These are phyloP conservation scores for Drosophila erecta DNA, from an alignment of 1,140 invertebrate genomes.

Conservation along the genomic window DNA sequence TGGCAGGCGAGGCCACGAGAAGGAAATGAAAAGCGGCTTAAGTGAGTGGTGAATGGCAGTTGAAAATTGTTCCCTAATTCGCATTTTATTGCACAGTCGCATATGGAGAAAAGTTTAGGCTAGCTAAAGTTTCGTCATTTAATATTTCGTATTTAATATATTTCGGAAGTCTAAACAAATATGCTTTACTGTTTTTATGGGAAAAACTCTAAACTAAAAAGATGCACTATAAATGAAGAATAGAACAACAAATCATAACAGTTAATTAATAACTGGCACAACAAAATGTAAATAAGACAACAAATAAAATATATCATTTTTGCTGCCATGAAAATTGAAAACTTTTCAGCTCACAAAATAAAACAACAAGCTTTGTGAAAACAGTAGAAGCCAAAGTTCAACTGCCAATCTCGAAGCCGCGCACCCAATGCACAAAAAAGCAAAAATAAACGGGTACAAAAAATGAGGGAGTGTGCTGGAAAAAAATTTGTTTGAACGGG, in stretches of 20 bases:
- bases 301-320: constrained; percentile 3
- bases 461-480: constrained; percentile 1
- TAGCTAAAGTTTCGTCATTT: background rate
- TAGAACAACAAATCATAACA: too few relatives aligned
- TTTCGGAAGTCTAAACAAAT: too few relatives aligned
- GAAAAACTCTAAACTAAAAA: too few relatives aligned
- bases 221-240: too few relatives aligned
- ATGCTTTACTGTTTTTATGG: too few relatives aligned
- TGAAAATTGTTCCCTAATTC: constrained; percentile 1
- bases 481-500: constrained; percentile 43
- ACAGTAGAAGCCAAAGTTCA: constrained; percentile 33
- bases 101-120: background rate
- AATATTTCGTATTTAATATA: too few relatives aligned
- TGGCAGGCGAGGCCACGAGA: constrained; percentile 1
- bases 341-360: constrained; percentile 2
- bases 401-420: constrained; percentile 32
- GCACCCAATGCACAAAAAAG: constrained; percentile 5
- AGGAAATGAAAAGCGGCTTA: constrained; percentile 15
- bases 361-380: constrained; percentile 8
- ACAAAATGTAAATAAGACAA: background rate
- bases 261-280: constrained; percentile 6
- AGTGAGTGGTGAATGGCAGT: constrained; percentile 14
- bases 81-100: background rate
- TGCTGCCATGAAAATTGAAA: constrained; percentile 3
- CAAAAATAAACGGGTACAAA: constrained; percentile 1